A percentile compares a stretch with the other conserved stretches of the same genome.
These are phyloP conservation scores for Rhinogobio ventralis DNA, from an alignment of 2,797 vertebrate species.

Conservation along the genomic window DNA sequence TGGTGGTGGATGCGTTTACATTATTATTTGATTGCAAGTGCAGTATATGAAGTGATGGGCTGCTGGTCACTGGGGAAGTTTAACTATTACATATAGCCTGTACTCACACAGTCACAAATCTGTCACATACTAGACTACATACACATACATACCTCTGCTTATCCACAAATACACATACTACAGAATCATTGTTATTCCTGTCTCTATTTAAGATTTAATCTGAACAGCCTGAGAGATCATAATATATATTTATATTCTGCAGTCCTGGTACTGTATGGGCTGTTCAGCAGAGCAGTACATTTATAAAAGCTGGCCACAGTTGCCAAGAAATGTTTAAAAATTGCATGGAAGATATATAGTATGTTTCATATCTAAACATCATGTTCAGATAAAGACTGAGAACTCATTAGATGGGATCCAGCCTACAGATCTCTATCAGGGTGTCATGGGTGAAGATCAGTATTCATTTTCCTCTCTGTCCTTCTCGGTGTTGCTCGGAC, in stretches of 20 bases:
- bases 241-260: slow-evolving; percentile 32
- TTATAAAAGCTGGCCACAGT: slow-evolving; percentile 12
- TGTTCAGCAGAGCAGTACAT: slow-evolving; percentile 22
- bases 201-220: neutral
- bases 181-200: neutral
- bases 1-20: neutral
- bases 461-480: slow-evolving; percentile 1
- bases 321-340: neutral
- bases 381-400: slow-evolving; percentile 1
- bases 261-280: neutral
- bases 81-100: neutral
- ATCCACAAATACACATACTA: slow-evolving; percentile 25
- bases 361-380: slow-evolving; percentile 5
- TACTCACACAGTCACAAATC: neutral
- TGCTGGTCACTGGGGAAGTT: slow-evolving; percentile 13
- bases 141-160: neutral
- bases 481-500: neutral
- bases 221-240: neutral
- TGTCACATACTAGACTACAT: neutral
- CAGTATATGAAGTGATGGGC: neutral
- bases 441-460: slow-evolving; percentile 6
- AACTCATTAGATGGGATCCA: neutral
- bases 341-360: neutral
- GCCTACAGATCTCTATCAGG: neutral
- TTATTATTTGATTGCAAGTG: slow-evolving; percentile 12